Base-by-base conservation (phyloP, 1,140 invertebrate genomes). In the Drosophila yakuba region DNA sequence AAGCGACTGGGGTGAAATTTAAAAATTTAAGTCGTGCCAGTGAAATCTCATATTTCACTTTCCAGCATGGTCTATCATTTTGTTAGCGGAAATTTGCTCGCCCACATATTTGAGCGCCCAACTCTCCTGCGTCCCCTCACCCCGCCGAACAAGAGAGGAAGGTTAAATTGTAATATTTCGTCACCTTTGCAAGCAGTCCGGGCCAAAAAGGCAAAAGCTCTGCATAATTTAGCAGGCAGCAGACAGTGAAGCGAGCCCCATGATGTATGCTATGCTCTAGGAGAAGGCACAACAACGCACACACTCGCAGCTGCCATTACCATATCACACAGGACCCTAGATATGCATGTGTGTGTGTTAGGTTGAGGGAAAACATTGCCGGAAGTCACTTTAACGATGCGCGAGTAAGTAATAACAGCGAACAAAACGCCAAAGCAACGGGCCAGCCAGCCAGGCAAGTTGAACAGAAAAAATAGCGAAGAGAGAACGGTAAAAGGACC, bases 381-480 rank as follows among this genome's bases (percentile, higher is more conserved):
- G 84, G 84, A 89, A 89, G 84, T 89, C 84, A 89, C 84, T 89
- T 89, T 89, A 89, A 89, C 84, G 84, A 89, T 89, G 84, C 84
- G 83, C 83, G 83, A 88, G 84, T 88, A 88, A 88, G 83, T 89
- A 84, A 88, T 88, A 88, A 88, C 72, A 74, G 58, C 63, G 71
- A 55, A 71, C 85, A 86, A 75, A 59, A 76, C 51, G 44, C 47
- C 43, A 56, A 68, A 59, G 44, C 38, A 67, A 51, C 38, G 58
- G 17, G 25, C 14, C 35, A 55, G 25, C 14, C 35, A 55, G 25
- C 25, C 25, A 25, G 12, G 12, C 41, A 39, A 14, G 39, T n/a
- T n/a, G n/a, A 44, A 43, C 50, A 64, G 48, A 52, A 51, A 62
- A 55, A 66, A 68, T 61, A 61, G 61, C 25, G 39, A 50, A 10